Conservation (phyloP, 1,140 invertebrate species). For the Leptonema lineaticorne region DNA sequence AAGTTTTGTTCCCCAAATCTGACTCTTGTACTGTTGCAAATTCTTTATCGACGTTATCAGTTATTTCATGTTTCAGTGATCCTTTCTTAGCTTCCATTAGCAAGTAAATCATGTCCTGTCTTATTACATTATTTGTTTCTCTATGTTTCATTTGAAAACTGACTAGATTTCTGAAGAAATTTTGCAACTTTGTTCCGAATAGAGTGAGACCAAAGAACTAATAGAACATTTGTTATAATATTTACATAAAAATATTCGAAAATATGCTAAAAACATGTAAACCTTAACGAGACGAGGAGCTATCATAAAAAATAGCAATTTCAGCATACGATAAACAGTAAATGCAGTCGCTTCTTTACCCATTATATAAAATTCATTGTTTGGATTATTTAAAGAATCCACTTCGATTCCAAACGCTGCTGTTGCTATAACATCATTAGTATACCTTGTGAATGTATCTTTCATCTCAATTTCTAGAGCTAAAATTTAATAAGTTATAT, state of each 20-base stretch:
- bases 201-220: constrained; percentile 5
- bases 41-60: not conserved
- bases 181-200: not conserved
- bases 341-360: constrained; percentile 35
- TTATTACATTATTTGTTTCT: constrained; percentile 45
- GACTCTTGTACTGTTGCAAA: not conserved
- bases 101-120: constrained; percentile 49
- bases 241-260: constrained; percentile 28
- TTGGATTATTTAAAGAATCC: constrained; percentile 47
- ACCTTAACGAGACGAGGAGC: not conserved
- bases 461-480: constrained; percentile 43
- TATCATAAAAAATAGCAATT: not conserved
- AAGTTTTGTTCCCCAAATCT: not conserved
- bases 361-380: constrained; percentile 52
- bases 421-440: constrained; percentile 52
- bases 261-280: constrained; percentile 18
- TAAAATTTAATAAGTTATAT: not conserved
- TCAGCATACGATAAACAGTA: not conserved
- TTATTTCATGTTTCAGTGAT: not conserved
- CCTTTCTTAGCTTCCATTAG: not conserved
- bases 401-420: constrained; percentile 52
- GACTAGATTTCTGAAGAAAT: constrained; percentile 42
- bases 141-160: constrained; percentile 43
- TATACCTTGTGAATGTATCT: constrained; percentile 49
- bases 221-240: not conserved